phyloP scores from a whole-genome alignment of 2,797 vertebrate genomes.

The Danio albolineatus region DNA sequence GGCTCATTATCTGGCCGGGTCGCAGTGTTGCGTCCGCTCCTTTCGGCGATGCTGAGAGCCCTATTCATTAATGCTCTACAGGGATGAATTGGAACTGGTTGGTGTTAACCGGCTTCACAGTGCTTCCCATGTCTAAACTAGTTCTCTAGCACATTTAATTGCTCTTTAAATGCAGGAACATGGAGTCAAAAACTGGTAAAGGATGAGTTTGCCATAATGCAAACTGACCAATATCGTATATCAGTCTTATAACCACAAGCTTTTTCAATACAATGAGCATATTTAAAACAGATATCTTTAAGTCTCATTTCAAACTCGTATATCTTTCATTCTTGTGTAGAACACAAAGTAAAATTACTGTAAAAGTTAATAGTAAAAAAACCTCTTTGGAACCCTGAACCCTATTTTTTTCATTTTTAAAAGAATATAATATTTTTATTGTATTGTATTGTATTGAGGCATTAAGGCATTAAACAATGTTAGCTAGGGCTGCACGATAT shows the following conservation, averaged over 20 bases:
- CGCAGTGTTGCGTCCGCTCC: constrained; percentile 39
- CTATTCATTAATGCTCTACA: constrained; percentile 55
- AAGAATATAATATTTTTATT: too few relatives aligned
- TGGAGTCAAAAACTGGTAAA: background rate
- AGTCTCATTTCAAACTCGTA: background rate
- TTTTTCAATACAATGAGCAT: background rate
- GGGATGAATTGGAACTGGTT: constrained; percentile 36
- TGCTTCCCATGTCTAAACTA: background rate
- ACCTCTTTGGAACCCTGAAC: background rate
- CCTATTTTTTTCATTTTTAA: background rate
- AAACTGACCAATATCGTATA: background rate
- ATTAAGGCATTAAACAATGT: too few relatives aligned
- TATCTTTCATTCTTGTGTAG: background rate
- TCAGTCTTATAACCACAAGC: background rate
- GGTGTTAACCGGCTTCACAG: constrained; percentile 4
- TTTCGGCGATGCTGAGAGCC: constrained; percentile 29
- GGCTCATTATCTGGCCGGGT: constrained; percentile 57
- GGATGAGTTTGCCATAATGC: background rate
- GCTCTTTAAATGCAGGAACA: background rate
- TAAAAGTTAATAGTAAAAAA: background rate
- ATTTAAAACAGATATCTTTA: background rate
- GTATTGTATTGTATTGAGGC: too few relatives aligned
- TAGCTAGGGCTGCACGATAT: too few relatives aligned
- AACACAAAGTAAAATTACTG: background rate
- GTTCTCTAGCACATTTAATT: constrained; percentile 11